These are phyloP conservation scores for Petrocephalus zakoni DNA, from an alignment of 2,113 vertebrate species.

Conservation along the genomic window DNA sequence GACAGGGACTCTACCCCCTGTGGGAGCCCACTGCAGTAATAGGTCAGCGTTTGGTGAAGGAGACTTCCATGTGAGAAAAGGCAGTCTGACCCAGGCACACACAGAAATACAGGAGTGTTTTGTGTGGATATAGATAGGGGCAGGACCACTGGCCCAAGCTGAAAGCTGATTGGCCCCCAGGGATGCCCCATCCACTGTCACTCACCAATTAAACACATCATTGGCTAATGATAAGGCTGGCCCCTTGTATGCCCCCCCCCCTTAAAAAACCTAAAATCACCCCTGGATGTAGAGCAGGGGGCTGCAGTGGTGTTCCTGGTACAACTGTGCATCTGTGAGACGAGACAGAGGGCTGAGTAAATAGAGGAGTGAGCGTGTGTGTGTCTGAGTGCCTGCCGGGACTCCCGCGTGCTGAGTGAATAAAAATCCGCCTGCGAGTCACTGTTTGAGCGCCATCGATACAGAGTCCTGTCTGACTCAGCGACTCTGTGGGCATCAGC, in stretches of 20 bases:
- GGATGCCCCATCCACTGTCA: neutral
- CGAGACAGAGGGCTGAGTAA: neutral
- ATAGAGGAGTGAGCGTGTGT: neutral
- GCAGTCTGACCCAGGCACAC: neutral
- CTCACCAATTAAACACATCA: neutral
- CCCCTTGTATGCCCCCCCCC: neutral
- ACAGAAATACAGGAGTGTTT: neutral
- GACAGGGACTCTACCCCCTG: neutral
- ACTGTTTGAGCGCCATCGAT: neutral
- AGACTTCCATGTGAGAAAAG: neutral
- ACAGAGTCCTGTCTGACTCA: neutral
- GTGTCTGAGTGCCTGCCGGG: neutral
- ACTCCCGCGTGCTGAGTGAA: neutral
- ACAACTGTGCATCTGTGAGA: neutral
- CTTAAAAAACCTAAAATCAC: neutral
- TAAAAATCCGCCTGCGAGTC: conserved; percentile 16
- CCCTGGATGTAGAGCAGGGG: neutral
- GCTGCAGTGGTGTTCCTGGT: neutral
- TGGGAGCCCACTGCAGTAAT: neutral
- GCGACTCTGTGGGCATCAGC: neutral
- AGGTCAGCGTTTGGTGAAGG: neutral
- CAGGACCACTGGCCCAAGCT: neutral
- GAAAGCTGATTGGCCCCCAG: neutral
- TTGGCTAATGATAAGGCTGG: neutral
- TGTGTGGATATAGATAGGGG: neutral